Base-by-base conservation (phyloP, 2,888 invertebrate genomes). In the Encarsia formosa region DNA sequence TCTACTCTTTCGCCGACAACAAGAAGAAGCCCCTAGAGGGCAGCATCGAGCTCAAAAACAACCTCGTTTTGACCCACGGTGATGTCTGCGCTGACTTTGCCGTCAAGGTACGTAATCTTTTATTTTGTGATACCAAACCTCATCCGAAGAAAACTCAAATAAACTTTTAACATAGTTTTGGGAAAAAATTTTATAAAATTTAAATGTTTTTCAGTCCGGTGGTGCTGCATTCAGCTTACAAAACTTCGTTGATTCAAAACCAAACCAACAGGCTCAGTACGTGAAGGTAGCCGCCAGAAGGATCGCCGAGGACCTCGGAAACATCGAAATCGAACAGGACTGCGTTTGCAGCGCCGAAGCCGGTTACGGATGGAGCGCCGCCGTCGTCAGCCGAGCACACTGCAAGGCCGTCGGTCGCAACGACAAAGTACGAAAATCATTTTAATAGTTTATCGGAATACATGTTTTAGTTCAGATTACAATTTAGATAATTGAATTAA, bases 51-150 rank as follows among this genome's bases (percentile, higher is more conserved):
- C 68, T 82, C 18, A 79, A 81, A 55, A 71, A 75, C 18, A 81
- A 83, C 4, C 66, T 88, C 1, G 71, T 75, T 16, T 78, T 79
- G 56, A 67, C 65, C 31, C 57, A 75, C 16, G 63, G 67, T 15
- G 85, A 88, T 64, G 78, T 81, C 62, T 91, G 90, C 71, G 78
- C 83, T 29, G 82, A 83, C 54, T 83, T 86, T 60, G 79, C 84
- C 9, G 76, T 84, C 52, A 73, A 76, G 50, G 85, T 87, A 63
- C 80, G 80, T 76, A 29, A 40, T 24, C 5, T 15, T 15, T 24
- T 4, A 3, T 15, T 24, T 29, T 29, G 13, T 29, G 13, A 29
- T 8, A 29, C 13, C 29, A 29, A 29, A 29, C 29, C 13, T 29
- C 13, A 13, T 29, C 29, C 8, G 29, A 29, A n/a, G n/a, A n/a